These are phyloP conservation scores for Dolichotis patagonum DNA, from an alignment of 2,113 vertebrate species.

Conservation along the genomic window DNA sequence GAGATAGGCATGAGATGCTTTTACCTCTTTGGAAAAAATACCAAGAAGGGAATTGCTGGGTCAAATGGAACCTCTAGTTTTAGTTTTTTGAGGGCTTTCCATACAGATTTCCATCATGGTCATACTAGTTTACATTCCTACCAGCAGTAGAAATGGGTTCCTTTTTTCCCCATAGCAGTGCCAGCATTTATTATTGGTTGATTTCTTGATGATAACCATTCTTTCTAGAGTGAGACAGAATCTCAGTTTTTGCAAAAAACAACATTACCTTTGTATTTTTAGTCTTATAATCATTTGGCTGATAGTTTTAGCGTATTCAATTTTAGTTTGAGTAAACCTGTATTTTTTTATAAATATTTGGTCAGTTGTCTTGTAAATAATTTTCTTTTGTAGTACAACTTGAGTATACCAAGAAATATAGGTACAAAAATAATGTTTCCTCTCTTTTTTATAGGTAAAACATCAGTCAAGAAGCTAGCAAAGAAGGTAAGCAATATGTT, in stretches of 20 bases:
- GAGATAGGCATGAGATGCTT: background rate
- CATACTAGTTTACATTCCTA: background rate
- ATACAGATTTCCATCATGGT: background rate
- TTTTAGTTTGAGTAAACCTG: background rate
- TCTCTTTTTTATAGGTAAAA: constrained; percentile 86
- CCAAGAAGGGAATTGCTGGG: background rate
- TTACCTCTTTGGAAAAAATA: background rate
- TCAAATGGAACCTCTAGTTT: background rate
- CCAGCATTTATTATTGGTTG: background rate
- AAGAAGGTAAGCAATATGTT: constrained; percentile 85
- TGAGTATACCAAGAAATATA: constrained; percentile 2
- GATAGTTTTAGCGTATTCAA: background rate
- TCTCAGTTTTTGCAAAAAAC: background rate
- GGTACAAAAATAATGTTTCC: constrained; percentile 62
- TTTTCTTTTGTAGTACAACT: constrained; percentile 49
- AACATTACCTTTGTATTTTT: constrained; percentile 13
- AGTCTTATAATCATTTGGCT: background rate
- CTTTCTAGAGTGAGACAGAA: background rate
- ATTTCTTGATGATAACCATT: background rate
- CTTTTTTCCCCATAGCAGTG: background rate
- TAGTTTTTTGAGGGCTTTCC: background rate
- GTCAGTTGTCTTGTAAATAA: constrained; percentile 14
- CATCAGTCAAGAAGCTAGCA: constrained; percentile 86
- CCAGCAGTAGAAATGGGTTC: background rate
- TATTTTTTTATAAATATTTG: constrained; percentile 50